A percentile compares a stretch with the other conserved stretches of the same genome.
Evolutionary conservation across 2,797 vertebrate genomes (phyloP).

Genomic region (Melanotaenia parkinsoni): DNA sequence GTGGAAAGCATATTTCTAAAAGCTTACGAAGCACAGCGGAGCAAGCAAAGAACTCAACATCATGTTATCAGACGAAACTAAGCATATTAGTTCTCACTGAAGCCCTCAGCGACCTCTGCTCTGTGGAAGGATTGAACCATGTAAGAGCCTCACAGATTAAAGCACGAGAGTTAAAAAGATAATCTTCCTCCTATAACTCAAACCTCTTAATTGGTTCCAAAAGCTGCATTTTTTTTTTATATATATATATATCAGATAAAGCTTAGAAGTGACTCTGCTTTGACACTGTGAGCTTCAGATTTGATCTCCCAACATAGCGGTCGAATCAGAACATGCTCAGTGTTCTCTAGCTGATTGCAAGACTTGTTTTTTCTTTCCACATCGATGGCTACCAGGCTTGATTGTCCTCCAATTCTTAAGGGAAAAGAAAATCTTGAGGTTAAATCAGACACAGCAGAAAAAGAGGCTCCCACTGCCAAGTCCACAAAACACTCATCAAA

Average conservation of each 20-base stretch:
- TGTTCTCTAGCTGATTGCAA: background rate
- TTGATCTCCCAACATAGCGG: conserved; percentile 10
- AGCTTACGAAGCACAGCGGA: conserved; percentile 22
- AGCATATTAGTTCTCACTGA: conserved; percentile 45
- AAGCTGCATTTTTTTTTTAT: conserved; percentile 11
- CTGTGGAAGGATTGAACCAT: conserved; percentile 42
- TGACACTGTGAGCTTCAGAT: conserved; percentile 2
- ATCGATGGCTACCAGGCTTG: background rate
- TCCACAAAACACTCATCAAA: conserved; percentile 2
- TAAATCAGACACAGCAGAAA: background rate
- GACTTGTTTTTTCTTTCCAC: background rate
- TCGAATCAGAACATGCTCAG: background rate
- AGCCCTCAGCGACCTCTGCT: conserved; percentile 44
- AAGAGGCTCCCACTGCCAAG: background rate
- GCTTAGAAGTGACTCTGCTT: conserved; percentile 3
- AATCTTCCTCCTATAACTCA: conserved; percentile 46
- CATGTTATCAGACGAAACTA: conserved; percentile 46
- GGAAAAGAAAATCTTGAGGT: background rate
- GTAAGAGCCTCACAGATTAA: conserved; percentile 48
- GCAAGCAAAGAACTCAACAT: conserved; percentile 13
- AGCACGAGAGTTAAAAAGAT: conserved; percentile 41
- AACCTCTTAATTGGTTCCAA: conserved; percentile 53
- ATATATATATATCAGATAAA: conserved; percentile 29
- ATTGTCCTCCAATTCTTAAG: background rate
- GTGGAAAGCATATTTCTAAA: conserved; percentile 27